Base-by-base conservation (phyloP, 2,113 vertebrate genomes). In the Thamnaconus septentrionalis region DNA sequence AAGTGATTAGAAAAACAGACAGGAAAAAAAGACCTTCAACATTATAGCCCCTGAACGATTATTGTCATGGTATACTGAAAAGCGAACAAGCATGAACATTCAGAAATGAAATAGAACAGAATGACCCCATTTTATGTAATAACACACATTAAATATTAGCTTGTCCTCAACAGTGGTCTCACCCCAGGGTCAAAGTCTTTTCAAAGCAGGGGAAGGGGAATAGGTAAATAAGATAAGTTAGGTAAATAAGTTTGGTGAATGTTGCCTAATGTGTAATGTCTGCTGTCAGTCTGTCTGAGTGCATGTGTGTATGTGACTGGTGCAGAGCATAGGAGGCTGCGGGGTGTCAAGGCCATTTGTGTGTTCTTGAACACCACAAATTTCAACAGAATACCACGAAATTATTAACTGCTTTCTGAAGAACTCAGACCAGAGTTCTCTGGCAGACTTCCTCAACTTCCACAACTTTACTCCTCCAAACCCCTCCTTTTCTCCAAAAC, bases 401-500 rank as follows among this genome's bases (percentile, higher is more conserved):
- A 11, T 10, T 8, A 55, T 56, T 46, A 4, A 53, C 42, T 56
- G 61, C 41, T 64, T 43, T 61, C 31, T 63, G 63, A 50, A 66
- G 76, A 84, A 80, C 76, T 75, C 71, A 31, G 18, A 31, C 78
- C 59, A 72, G 68, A 84, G 55, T 87, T 68, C 61, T 69, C 56
- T 72, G 71, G 62, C 59, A 66, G 80, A 69, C 87, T 73, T 69
- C 56, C 66, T 44, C 31, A 57, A 43, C 10, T 50, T 56, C 62
- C 50, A 3, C 47, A 18, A 69, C 82, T 41, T 40, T n/a, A 59
- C 56, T 69, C 41, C 7, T 41, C 66, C n/a, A 57, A 66, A 68
- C 69, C 79, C 77, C 85, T 57, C 61, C 75, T 56, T 57, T 59
- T 64, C 81, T 63, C 75, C 76, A 77, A 73, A 60, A 75, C 75